Percentiles rank a stretch among this genome's conserved stretches.
These are phyloP conservation scores for Lamellibrachia satsuma DNA, from an alignment of 2,888 invertebrate species.

Conservation along the genomic window DNA sequence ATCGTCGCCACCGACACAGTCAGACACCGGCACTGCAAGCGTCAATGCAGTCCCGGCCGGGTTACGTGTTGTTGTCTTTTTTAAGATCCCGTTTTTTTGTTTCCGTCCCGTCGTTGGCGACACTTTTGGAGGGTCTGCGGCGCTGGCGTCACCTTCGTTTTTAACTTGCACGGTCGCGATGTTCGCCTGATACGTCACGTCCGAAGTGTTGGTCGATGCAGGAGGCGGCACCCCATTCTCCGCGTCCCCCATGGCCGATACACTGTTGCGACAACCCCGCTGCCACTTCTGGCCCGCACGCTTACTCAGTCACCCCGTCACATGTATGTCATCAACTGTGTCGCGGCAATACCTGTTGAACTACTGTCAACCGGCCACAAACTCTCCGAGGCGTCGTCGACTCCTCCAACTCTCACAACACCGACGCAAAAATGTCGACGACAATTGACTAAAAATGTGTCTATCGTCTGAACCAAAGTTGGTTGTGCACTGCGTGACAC, in stretches of 20 bases:
- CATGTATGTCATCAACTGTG: not conserved
- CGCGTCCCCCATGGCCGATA: not conserved
- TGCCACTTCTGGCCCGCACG: not conserved
- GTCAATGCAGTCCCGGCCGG: not conserved
- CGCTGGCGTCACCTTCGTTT: not conserved
- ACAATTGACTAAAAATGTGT: not conserved
- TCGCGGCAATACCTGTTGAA: not conserved
- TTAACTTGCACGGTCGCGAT: not conserved
- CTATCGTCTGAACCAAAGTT: not conserved
- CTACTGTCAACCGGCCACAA: not conserved
- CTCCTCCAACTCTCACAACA: not conserved
- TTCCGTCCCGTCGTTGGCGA: not conserved
- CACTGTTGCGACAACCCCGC: not conserved
- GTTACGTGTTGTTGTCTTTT: not conserved
- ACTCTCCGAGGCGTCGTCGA: not conserved
- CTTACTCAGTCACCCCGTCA: not conserved
- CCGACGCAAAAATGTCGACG: not conserved
- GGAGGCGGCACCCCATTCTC: not conserved
- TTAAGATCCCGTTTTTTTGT: not conserved
- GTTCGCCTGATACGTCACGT: not conserved
- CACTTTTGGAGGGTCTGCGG: not conserved
- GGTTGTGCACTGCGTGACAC: not conserved
- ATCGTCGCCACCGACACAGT: not conserved
- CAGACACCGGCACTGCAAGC: not conserved
- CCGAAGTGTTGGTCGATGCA: not conserved